A percentile compares a stretch with the other conserved stretches of the same genome.
Conservation (phyloP, 2,888 invertebrate species). For the Physocephala rufipes region DNA sequence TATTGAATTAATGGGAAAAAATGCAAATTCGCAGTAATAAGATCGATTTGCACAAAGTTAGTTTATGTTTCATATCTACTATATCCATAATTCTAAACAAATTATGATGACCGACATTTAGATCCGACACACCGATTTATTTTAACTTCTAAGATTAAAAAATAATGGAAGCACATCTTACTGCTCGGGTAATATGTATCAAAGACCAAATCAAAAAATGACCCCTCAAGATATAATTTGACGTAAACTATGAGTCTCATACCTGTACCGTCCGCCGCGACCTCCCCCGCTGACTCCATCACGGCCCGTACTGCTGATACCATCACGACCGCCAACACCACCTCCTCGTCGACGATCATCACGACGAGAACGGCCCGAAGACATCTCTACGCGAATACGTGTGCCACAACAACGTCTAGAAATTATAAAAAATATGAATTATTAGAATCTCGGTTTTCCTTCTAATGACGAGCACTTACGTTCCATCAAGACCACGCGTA, state of each 20-base stretch:
- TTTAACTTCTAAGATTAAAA: no score
- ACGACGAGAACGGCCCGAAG: constrained; percentile 82
- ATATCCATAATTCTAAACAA: not conserved
- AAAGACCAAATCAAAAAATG: not conserved
- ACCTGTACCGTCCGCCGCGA: constrained; percentile 60
- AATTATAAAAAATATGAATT: constrained; percentile 9
- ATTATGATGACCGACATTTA: no score
- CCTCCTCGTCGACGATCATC: constrained; percentile 70
- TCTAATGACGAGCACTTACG: constrained; percentile 71
- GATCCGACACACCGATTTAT: no score
- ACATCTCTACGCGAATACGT: constrained; percentile 92
- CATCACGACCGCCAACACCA: constrained; percentile 56
- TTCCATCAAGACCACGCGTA: constrained; percentile 81
- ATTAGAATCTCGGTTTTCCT: no score
- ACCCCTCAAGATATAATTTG: not conserved
- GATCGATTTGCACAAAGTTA: not conserved
- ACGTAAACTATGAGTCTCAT: constrained; percentile 44
- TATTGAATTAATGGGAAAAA: constrained; percentile 40
- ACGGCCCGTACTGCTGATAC: constrained; percentile 48
- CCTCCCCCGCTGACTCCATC: constrained; percentile 50
- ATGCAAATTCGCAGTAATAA: constrained; percentile 11
- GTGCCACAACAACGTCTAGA: constrained; percentile 86
- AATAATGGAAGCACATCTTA: no score
- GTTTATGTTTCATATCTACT: not conserved
- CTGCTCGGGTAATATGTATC: not conserved